A percentile compares a stretch with the other conserved stretches of the same genome.
Conservation (phyloP, 2,888 invertebrate genomes). For the Lasioglossum calceatum region DNA sequence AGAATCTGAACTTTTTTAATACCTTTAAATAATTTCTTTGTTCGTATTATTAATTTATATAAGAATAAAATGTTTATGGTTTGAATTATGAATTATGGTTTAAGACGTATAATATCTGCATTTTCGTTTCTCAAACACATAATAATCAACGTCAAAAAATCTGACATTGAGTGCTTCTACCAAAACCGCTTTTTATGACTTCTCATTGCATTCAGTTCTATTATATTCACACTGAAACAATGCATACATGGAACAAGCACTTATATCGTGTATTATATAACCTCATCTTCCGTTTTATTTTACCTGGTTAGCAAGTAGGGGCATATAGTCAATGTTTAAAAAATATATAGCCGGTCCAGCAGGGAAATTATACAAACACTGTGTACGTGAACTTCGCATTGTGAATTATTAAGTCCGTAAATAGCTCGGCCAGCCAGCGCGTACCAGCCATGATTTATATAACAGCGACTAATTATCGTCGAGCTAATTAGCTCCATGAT, state of each 20-base stretch:
- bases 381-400: constrained; percentile 3
- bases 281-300: background rate
- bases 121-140: background rate
- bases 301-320: background rate
- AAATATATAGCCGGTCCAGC: background rate
- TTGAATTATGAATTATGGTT: background rate
- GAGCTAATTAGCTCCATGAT: constrained; percentile 14
- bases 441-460: constrained; percentile 11
- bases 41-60: no score
- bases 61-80: background rate
- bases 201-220: background rate
- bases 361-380: background rate
- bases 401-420: constrained; percentile 28
- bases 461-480: constrained; percentile 19
- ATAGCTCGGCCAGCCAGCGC: constrained; percentile 6
- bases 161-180: no score
- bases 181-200: no score
- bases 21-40: background rate
- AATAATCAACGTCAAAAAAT: background rate
- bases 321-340: constrained; percentile 19
- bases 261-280: background rate
- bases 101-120: background rate
- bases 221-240: background rate
- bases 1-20: background rate
- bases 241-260: background rate